Evolutionary conservation across 2,888 invertebrate genomes (phyloP), one percentile per base, ranked within the genome.

Genomic region (Ernsta delagoae): DNA sequence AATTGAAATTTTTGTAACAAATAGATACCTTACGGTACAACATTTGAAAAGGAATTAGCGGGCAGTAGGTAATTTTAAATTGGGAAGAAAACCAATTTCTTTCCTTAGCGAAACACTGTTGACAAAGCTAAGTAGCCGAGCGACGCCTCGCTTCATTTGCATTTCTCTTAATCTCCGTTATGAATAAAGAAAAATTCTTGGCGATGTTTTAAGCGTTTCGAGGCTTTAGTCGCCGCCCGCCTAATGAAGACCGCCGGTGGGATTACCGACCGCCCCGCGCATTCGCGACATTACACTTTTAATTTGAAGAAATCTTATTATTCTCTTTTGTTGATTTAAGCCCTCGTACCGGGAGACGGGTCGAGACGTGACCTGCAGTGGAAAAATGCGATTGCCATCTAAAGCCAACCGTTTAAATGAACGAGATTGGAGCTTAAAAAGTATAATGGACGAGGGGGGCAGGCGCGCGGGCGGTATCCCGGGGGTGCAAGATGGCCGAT

Each of bases 231-330:
- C 81, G 81, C 78, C 79, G 80, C 78, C 78, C 83, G 85, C 82
- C 86, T 93, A 93, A 93, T 93, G 93, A 93, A 93, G 89, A 88
- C 77, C 81, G 85, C 8, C 81, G 83, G 83, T 73, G 83, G 92
- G 92, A 90, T 91, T 91, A 91, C 74, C 80, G 75, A 77, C 77
- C 80, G 79, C 79, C 76, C 79, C 76, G 75, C 77, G 78, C 85
- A 86, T 87, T 90, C 90, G 87, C 92, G 91, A 92, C 92, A 90
- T 95, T 95, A 95, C 95, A 95, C 95, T 95, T 95, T 95, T 95
- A 95, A 95, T 95, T 95, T 95, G 95, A 95, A 95, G 91, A 95
- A 95, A 95, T 95, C 95, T 95, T 95, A 95, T 95, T 95, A 94
- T 94, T 93, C 93, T 93, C 93, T 94, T 94, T 94, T 95, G 95